Evolutionary conservation across 2,888 invertebrate genomes (phyloP).

Genomic region (Onthophagus sagittarius): DNA sequence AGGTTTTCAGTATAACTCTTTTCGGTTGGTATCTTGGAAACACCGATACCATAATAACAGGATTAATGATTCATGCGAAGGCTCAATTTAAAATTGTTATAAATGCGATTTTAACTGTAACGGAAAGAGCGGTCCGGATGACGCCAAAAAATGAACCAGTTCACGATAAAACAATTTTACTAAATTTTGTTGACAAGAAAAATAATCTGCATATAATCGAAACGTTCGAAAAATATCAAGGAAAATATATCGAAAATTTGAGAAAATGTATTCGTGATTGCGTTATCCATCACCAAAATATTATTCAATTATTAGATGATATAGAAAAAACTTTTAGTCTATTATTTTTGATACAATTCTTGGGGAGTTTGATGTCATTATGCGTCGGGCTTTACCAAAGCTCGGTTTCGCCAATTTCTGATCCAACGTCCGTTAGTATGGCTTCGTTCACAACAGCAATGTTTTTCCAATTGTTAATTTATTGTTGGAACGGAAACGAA

Average conservation of each 20-base stretch:
- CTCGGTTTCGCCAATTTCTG: slow-evolving; percentile 26
- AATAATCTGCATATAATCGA: background rate
- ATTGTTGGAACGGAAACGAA: slow-evolving; percentile 34
- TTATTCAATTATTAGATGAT: slow-evolving; percentile 23
- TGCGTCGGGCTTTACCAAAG: slow-evolving; percentile 28
- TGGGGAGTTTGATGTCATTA: slow-evolving; percentile 22
- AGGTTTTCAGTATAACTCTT: slow-evolving; percentile 24
- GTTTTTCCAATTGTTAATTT: slow-evolving; percentile 30
- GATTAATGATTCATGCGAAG: slow-evolving; percentile 25
- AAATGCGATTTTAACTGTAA: slow-evolving; percentile 22
- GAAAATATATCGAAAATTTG: slow-evolving; percentile 11
- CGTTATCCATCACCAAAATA: slow-evolving; percentile 24
- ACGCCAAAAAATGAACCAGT: slow-evolving; percentile 7
- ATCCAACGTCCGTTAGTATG: slow-evolving; percentile 28
- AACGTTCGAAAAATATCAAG: slow-evolving; percentile 3
- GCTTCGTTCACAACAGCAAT: slow-evolving; percentile 27
- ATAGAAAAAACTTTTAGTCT: slow-evolving; percentile 24
- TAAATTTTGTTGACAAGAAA: background rate
- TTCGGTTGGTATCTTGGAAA: slow-evolving; percentile 26
- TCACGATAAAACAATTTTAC: background rate
- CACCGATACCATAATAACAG: slow-evolving; percentile 24
- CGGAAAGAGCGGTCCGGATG: slow-evolving; percentile 20
- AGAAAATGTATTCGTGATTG: slow-evolving; percentile 10
- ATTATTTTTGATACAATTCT: slow-evolving; percentile 25
- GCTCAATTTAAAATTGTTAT: slow-evolving; percentile 27